These are phyloP conservation scores for Hoplostethus atlanticus DNA, from an alignment of 2,797 vertebrate genomes.

Conservation along the genomic window DNA sequence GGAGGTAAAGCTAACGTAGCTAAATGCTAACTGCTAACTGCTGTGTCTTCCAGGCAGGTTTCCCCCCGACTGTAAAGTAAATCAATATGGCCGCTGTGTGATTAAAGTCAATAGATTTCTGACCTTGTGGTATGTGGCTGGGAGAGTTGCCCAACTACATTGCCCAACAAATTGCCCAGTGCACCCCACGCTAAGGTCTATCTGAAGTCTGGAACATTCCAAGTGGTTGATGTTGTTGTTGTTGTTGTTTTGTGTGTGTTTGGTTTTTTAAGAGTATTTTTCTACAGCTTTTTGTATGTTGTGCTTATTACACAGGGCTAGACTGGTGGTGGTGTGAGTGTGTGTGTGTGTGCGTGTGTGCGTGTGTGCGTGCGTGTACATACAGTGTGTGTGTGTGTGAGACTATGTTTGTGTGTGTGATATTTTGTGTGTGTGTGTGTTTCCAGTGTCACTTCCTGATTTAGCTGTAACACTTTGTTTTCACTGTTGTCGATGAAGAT, in stretches of 20 bases:
- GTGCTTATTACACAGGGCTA: slow-evolving; percentile 56
- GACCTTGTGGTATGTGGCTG: slow-evolving; percentile 5
- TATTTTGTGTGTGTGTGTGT: neutral
- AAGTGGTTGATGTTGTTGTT: slow-evolving; percentile 56
- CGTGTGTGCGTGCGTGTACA: neutral
- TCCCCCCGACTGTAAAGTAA: too few species aligned
- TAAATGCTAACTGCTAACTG: too few species aligned
- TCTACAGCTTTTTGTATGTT: slow-evolving; percentile 86
- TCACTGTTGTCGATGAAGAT: neutral
- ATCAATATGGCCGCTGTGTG: too few species aligned
- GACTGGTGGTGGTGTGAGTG: slow-evolving; percentile 2
- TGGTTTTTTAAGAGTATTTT: slow-evolving; percentile 91
- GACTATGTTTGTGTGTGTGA: neutral
- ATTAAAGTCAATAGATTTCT: too few species aligned
- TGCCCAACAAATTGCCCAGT: neutral
- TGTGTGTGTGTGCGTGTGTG: slow-evolving; percentile 4
- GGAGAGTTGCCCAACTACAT: neutral
- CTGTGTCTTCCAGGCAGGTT: too few species aligned
- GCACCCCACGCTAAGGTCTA: slow-evolving; percentile 17
- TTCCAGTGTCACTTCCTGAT: neutral
- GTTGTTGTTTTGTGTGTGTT: slow-evolving; percentile 84
- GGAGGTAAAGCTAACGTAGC: too few species aligned
- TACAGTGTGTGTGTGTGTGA: neutral
- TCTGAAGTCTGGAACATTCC: slow-evolving; percentile 83
- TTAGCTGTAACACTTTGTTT: neutral